Conservation (phyloP, 2,888 invertebrate genomes). For the Nomada fabriciana region DNA sequence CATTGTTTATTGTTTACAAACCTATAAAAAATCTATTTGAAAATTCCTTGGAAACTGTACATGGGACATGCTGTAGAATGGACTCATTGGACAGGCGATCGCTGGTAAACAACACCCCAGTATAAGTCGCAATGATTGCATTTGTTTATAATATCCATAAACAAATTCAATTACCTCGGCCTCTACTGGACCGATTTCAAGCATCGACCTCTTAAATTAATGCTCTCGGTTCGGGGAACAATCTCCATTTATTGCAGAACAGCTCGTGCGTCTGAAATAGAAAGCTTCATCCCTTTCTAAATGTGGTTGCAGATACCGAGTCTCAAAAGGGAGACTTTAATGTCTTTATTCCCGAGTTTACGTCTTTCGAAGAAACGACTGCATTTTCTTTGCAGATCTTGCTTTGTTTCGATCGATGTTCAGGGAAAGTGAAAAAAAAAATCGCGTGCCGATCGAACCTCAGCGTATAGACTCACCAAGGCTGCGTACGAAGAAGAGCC, state of each 20-base stretch:
- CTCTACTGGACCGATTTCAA: no score
- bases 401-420: conserved; percentile 61
- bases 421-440: conserved; percentile 35
- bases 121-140: no score
- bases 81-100: no score
- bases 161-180: no score
- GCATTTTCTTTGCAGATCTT: conserved; percentile 36
- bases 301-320: neutral
- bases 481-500: conserved; percentile 51
- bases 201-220: neutral
- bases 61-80: no score
- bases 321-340: neutral
- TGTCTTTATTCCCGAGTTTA: conserved; percentile 35
- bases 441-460: conserved; percentile 44
- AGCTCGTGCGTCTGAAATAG: neutral
- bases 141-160: no score
- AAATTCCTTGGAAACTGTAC: no score
- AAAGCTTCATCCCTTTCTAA: neutral
- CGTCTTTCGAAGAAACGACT: conserved; percentile 29
- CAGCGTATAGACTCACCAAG: conserved; percentile 36
- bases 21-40: no score
- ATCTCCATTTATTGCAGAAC: no score
- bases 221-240: no score
- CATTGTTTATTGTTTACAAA: no score
- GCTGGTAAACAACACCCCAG: no score